phyloP scores from a whole-genome alignment of 2,888 invertebrate genomes.

The Drosophila eohydei region DNA sequence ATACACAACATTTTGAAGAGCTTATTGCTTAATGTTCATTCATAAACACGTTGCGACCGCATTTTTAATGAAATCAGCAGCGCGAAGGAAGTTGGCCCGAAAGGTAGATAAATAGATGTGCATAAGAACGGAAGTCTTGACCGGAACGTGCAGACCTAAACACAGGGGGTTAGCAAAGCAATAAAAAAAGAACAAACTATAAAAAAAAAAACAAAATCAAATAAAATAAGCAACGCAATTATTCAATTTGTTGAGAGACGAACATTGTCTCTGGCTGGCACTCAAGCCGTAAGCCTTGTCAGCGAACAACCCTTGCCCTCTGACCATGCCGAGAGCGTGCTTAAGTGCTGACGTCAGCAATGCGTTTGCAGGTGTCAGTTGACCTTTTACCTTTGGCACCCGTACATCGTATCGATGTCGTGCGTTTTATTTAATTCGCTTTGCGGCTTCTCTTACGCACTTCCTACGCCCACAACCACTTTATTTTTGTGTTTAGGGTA shows the following conservation, averaged over 20 bases:
- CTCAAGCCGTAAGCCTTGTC: background rate
- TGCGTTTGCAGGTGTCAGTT: constrained; percentile 31
- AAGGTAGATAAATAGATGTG: constrained; percentile 58
- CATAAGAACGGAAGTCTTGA: constrained; percentile 53
- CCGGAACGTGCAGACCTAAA: constrained; percentile 48
- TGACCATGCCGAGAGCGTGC: background rate
- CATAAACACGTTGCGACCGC: constrained; percentile 78
- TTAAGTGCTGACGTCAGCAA: constrained; percentile 44
- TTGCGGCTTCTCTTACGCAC: constrained; percentile 51
- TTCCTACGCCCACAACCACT: constrained; percentile 40
- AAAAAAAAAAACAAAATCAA: background rate
- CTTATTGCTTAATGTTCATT: constrained; percentile 82
- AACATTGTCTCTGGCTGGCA: constrained; percentile 9
- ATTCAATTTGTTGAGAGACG: constrained; percentile 23
- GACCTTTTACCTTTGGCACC: constrained; percentile 49
- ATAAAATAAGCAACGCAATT: constrained; percentile 17
- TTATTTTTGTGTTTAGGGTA: constrained; percentile 16
- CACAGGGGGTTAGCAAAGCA: constrained; percentile 19
- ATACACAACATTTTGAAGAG: constrained; percentile 51
- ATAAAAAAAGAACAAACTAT: constrained; percentile 8
- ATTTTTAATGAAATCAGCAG: constrained; percentile 76
- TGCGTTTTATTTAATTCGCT: constrained; percentile 62
- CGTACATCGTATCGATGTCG: constrained; percentile 15
- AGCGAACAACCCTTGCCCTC: background rate
- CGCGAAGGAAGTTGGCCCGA: constrained; percentile 62